These are phyloP conservation scores for Phengaris alcon DNA, from an alignment of 2,888 invertebrate genomes.

Conservation along the genomic window DNA sequence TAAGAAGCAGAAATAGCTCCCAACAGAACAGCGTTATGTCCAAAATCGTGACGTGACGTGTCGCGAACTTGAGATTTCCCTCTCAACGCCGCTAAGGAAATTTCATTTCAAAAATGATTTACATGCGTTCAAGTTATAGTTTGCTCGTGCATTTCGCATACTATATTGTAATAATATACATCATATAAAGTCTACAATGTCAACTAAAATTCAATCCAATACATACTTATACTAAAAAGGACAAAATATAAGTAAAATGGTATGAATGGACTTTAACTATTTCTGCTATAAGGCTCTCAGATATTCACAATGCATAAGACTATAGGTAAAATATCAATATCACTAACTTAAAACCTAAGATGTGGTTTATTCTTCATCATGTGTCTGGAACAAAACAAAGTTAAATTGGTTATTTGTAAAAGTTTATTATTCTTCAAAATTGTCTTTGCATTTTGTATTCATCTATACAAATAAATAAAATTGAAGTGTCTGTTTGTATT, in stretches of 20 bases:
- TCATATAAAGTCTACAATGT: background rate
- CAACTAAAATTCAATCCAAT: background rate
- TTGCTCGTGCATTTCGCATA: background rate
- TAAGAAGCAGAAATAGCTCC: too few relatives aligned
- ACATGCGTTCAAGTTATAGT: background rate
- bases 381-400: conserved; percentile 82
- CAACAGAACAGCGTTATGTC: too few relatives aligned
- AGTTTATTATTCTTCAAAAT: too few relatives aligned
- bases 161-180: background rate
- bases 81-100: too few relatives aligned
- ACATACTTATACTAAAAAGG: conserved; percentile 19
- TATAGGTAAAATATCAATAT: conserved; percentile 59
- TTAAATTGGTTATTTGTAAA: background rate
- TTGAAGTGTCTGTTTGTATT: too few relatives aligned
- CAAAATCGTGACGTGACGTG: too few relatives aligned
- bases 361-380: conserved; percentile 94
- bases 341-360: conserved; percentile 83
- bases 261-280: conserved; percentile 65
- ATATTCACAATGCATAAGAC: conserved; percentile 62
- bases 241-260: conserved; percentile 65
- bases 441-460: conserved; percentile 46
- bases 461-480: too few relatives aligned
- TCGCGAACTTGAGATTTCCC: too few relatives aligned
- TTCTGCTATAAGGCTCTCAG: conserved; percentile 59
- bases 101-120: background rate